Conservation (phyloP, 2,113 vertebrate species). For the Zosterops japonicus region DNA sequence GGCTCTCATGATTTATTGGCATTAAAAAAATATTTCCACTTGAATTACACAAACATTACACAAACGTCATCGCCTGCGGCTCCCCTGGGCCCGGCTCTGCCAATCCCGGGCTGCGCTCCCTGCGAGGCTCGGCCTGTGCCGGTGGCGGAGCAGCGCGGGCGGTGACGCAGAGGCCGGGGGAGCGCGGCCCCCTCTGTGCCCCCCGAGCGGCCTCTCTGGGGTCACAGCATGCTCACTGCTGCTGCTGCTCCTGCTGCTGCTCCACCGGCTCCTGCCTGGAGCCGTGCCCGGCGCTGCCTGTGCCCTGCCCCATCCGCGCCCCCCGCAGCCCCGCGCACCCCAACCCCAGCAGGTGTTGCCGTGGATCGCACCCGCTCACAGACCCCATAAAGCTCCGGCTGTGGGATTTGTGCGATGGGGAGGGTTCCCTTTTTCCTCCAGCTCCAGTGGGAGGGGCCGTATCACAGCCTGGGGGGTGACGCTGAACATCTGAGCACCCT, state of each 20-base stretch:
- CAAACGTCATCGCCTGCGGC: background rate
- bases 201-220: background rate
- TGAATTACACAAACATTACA: background rate
- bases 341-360: background rate
- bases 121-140: background rate
- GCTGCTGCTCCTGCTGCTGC: background rate
- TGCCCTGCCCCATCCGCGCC: no score
- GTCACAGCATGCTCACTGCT: rapidly evolving
- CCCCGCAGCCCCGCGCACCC: background rate
- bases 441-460: background rate
- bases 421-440: background rate
- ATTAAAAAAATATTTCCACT: background rate
- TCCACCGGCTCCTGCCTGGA: background rate
- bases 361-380: rapidly evolving
- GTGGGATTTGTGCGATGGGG: background rate
- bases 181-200: rapidly evolving
- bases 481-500: background rate
- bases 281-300: rapidly evolving
- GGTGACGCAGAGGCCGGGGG: background rate
- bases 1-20: background rate
- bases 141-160: background rate
- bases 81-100: background rate
- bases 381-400: background rate
- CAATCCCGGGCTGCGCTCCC: background rate
- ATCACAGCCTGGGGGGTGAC: background rate